These are phyloP conservation scores for Muscicapa comitata DNA, from an alignment of 2,797 vertebrate species.

Conservation along the genomic window DNA sequence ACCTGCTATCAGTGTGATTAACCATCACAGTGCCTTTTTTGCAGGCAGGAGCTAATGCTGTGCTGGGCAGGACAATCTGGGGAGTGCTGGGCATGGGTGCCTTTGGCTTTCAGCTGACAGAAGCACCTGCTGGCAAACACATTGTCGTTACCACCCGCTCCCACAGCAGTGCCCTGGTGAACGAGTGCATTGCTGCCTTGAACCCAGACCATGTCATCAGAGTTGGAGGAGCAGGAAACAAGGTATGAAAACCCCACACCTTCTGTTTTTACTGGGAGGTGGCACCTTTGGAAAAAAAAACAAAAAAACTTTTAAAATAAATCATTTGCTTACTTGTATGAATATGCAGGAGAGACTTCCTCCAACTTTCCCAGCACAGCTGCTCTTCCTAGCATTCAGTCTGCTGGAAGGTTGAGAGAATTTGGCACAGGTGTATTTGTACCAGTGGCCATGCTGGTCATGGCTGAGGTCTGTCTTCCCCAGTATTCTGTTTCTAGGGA, in stretches of 20 bases:
- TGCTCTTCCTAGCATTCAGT: neutral
- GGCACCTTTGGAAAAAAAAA: neutral
- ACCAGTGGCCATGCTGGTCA: neutral
- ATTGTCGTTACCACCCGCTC: slow-evolving; percentile 92
- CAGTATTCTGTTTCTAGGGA: neutral
- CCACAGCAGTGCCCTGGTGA: slow-evolving; percentile 90
- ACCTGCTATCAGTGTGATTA: neutral
- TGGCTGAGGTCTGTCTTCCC: neutral
- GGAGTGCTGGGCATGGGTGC: slow-evolving; percentile 89
- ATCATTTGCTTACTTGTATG: neutral
- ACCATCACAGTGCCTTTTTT: neutral
- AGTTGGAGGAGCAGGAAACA: slow-evolving; percentile 96
- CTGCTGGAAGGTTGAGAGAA: neutral
- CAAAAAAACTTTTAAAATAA: neutral
- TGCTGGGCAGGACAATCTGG: slow-evolving; percentile 92
- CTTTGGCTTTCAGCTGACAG: slow-evolving; percentile 91
- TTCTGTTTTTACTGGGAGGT: neutral
- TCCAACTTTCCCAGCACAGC: neutral
- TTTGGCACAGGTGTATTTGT: neutral
- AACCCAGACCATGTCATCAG: slow-evolving; percentile 87
- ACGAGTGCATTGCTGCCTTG: slow-evolving; percentile 88
- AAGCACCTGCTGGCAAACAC: slow-evolving; percentile 82
- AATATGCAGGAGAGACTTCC: neutral
- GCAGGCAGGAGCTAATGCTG: slow-evolving; percentile 81
- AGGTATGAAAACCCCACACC: slow-evolving; percentile 75